A percentile compares a stretch with the other conserved stretches of the same genome.
phyloP scores from a whole-genome alignment of 2,113 vertebrate species.

The Eclectus roratus region DNA sequence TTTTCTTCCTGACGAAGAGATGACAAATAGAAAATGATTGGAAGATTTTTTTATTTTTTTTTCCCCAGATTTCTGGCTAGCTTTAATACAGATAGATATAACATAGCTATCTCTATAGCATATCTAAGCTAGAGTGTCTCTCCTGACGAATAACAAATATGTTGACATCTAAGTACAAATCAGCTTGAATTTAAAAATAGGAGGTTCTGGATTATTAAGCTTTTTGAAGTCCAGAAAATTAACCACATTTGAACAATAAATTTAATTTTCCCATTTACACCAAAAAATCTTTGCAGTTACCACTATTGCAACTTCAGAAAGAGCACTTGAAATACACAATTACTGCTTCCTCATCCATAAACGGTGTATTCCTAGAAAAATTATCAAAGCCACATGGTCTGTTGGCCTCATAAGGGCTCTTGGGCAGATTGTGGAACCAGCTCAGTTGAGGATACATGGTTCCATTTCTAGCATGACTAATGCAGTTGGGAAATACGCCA shows the following conservation, averaged over 20 bases:
- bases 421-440: constrained; percentile 1
- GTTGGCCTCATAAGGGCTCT: background rate
- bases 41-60: background rate
- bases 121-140: background rate
- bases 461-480: constrained; percentile 39
- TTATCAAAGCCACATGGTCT: background rate
- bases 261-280: background rate
- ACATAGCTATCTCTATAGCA: background rate
- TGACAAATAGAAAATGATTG: background rate
- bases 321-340: background rate
- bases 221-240: background rate
- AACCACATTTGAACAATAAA: background rate
- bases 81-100: background rate
- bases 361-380: constrained; percentile 8
- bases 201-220: background rate
- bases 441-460: background rate
- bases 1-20: background rate
- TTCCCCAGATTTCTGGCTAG: background rate
- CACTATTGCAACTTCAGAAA: background rate
- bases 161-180: background rate
- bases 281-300: background rate
- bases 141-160: background rate
- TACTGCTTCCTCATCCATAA: constrained; percentile 9
- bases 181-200: background rate
- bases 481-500: constrained; percentile 20